Conservation (phyloP, 2,113 vertebrate species). For the Polypterus bichir region DNA sequence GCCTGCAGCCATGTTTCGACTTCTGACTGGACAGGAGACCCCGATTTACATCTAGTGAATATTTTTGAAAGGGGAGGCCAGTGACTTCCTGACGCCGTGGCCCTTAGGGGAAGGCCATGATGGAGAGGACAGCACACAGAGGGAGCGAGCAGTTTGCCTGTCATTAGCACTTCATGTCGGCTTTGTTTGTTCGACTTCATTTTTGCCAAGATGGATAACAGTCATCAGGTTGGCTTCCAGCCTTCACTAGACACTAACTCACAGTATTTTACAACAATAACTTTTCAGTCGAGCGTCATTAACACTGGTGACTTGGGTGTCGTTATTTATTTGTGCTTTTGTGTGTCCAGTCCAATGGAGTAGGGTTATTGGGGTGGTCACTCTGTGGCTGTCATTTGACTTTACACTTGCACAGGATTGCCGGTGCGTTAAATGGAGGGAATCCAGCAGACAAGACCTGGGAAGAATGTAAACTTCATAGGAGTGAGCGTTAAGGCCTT, state of each 20-base stretch:
- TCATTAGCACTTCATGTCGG: slow-evolving; percentile 20
- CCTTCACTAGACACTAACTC: slow-evolving; percentile 28
- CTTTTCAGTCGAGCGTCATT: slow-evolving; percentile 30
- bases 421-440: too few species aligned
- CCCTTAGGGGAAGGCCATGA: too few species aligned
- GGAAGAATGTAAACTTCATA: too few species aligned
- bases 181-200: slow-evolving; percentile 31
- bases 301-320: slow-evolving; percentile 24
- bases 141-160: neutral
- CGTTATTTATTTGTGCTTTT: slow-evolving; percentile 48
- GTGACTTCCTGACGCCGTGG: too few species aligned
- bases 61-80: slow-evolving; percentile 18
- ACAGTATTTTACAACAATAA: slow-evolving; percentile 41
- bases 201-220: slow-evolving; percentile 30
- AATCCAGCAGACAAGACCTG: too few species aligned
- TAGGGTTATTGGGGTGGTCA: too few species aligned
- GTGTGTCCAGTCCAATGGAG: slow-evolving; percentile 35
- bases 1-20: slow-evolving; percentile 97
- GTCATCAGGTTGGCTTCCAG: slow-evolving; percentile 29
- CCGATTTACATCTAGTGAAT: slow-evolving; percentile 84
- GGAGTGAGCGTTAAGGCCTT: too few species aligned
- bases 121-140: too few species aligned
- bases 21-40: slow-evolving; percentile 95
- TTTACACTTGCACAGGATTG: too few species aligned
- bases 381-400: too few species aligned